phyloP scores from a whole-genome alignment of 1,140 invertebrate species.

The Bombus confusus region DNA sequence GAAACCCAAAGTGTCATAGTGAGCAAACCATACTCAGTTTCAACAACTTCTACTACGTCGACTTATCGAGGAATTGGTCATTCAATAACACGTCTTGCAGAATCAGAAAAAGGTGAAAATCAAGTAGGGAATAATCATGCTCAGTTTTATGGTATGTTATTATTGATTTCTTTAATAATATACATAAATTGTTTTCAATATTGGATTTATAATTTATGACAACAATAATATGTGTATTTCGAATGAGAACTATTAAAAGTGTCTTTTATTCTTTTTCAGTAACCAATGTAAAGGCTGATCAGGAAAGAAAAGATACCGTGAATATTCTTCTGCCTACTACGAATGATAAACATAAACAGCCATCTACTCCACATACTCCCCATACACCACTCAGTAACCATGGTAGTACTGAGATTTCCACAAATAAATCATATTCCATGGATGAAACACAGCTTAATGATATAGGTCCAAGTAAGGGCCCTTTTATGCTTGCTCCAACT shows the following conservation, averaged over 20 bases:
- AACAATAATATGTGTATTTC: background rate
- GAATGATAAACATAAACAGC: conserved; percentile 76
- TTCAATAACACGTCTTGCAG: conserved; percentile 76
- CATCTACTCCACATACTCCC: conserved; percentile 77
- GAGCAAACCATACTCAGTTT: conserved; percentile 78
- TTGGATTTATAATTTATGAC: background rate
- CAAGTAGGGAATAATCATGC: conserved; percentile 72
- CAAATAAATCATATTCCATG: conserved; percentile 72
- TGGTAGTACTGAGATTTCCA: conserved; percentile 70
- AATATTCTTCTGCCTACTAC: conserved; percentile 65
- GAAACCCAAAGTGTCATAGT: conserved; percentile 82
- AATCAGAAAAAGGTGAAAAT: conserved; percentile 74
- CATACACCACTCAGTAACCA: conserved; percentile 77
- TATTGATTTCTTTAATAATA: background rate
- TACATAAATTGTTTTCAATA: too few species aligned
- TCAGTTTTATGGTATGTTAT: conserved; percentile 75
- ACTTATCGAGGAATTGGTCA: conserved; percentile 76
- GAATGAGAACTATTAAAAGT: background rate
- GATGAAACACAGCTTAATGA: conserved; percentile 79
- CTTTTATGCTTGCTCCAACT: conserved; percentile 94
- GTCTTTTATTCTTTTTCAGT: conserved; percentile 56
- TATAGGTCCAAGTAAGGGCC: conserved; percentile 80
- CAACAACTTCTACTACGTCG: conserved; percentile 76
- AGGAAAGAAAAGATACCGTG: conserved; percentile 74
- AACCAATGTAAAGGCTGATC: conserved; percentile 73